These are phyloP conservation scores for Ptiloglossa arizonensis DNA, from an alignment of 1,140 invertebrate species.

Conservation along the genomic window DNA sequence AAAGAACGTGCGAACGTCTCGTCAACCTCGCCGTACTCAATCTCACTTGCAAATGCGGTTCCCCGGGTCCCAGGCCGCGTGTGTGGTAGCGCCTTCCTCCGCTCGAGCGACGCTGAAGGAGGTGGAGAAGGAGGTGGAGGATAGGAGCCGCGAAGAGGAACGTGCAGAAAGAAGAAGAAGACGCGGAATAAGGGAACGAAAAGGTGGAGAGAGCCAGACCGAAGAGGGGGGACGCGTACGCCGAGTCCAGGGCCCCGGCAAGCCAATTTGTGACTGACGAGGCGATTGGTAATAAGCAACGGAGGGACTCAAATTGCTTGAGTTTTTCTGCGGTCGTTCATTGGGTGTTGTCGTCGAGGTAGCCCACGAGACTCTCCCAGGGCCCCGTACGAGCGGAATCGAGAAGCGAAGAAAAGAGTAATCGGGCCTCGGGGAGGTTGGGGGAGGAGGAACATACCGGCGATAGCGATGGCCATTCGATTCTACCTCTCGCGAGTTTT, in stretches of 20 bases:
- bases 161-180: conserved; percentile 22
- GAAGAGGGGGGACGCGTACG: conserved; percentile 10
- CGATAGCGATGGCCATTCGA: conserved; percentile 31
- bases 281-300: conserved; percentile 80
- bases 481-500: neutral
- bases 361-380: conserved; percentile 57
- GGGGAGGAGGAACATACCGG: conserved; percentile 33
- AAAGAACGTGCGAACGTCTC: conserved; percentile 64
- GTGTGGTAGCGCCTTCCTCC: conserved; percentile 33
- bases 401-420: conserved; percentile 37
- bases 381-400: conserved; percentile 45
- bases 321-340: conserved; percentile 78
- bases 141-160: neutral
- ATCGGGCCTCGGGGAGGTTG: conserved; percentile 16
- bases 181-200: conserved; percentile 28
- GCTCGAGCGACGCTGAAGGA: conserved; percentile 6
- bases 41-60: conserved; percentile 76
- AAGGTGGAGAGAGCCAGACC: conserved; percentile 18
- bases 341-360: conserved; percentile 76
- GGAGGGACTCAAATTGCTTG: conserved; percentile 77
- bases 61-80: conserved; percentile 40
- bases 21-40: conserved; percentile 69
- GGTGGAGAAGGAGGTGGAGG: conserved; percentile 28
- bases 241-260: conserved; percentile 63
- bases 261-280: conserved; percentile 81